Conservation (phyloP, 2,113 vertebrate genomes). For the Rhabdomys dilectus region DNA sequence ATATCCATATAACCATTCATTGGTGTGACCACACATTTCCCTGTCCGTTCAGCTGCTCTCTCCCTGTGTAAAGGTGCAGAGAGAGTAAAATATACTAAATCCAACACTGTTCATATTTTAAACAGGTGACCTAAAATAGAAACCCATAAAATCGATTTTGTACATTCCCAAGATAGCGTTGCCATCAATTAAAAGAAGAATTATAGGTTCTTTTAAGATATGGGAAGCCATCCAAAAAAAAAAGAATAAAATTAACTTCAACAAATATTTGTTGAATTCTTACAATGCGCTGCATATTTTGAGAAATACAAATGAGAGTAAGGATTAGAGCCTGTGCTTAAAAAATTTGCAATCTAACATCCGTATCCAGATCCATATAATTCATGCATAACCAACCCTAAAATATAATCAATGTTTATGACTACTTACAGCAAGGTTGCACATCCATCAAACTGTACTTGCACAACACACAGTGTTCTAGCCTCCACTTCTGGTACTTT, state of each 20-base stretch:
- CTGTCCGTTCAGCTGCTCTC: neutral
- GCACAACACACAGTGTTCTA: neutral
- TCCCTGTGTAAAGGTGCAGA: neutral
- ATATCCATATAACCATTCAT: neutral
- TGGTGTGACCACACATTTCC: neutral
- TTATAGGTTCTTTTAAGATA: neutral
- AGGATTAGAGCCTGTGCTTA: neutral
- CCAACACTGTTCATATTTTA: neutral
- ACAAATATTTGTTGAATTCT: neutral
- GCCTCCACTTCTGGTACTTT: neutral
- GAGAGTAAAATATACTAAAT: neutral
- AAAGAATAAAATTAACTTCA: conserved; percentile 18
- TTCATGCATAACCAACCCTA: neutral
- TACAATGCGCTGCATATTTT: neutral
- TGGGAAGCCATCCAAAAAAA: neutral
- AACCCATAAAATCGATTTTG: conserved; percentile 31
- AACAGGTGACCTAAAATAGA: neutral
- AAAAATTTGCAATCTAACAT: neutral
- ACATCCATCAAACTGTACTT: neutral
- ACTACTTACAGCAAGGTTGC: neutral
- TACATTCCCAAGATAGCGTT: conserved; percentile 30
- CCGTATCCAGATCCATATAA: neutral
- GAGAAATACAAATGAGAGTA: neutral
- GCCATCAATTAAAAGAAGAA: conserved; percentile 25
- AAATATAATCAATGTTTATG: neutral